These are phyloP conservation scores for Anguilla obscura DNA, from an alignment of 2,797 vertebrate species.

Conservation along the genomic window DNA sequence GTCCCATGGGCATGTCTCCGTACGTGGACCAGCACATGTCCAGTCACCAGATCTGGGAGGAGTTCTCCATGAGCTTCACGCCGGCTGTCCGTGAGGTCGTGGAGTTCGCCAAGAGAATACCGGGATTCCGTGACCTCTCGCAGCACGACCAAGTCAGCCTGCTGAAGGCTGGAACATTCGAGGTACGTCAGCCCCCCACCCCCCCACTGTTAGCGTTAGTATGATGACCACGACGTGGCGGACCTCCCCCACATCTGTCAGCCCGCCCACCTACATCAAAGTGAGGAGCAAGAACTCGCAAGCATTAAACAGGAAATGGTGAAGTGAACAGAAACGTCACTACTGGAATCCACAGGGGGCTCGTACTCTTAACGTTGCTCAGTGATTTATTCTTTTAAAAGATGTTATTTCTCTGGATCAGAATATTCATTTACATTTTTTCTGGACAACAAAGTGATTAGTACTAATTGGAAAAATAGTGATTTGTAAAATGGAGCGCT, in stretches of 20 bases:
- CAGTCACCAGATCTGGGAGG: conserved; percentile 96
- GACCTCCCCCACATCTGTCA: neutral
- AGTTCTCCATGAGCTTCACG: conserved; percentile 97
- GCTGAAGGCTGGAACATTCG: conserved; percentile 95
- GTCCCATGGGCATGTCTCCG: conserved; percentile 90
- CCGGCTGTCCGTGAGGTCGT: conserved; percentile 96
- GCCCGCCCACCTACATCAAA: conserved; percentile 6
- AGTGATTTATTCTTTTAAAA: neutral
- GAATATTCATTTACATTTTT: neutral
- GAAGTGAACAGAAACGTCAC: neutral
- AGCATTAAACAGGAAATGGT: neutral
- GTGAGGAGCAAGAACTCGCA: neutral
- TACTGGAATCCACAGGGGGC: neutral
- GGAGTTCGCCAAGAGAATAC: conserved; percentile 95
- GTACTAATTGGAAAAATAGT: neutral
- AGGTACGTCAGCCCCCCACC: conserved; percentile 73
- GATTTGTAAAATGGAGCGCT: neutral
- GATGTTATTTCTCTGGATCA: neutral
- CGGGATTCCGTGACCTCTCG: conserved; percentile 90
- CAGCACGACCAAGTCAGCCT: conserved; percentile 96
- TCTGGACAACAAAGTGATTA: neutral
- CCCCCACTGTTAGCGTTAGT: neutral
- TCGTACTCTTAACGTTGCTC: neutral
- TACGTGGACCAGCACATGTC: conserved; percentile 87
- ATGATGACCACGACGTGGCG: neutral